phyloP scores from a whole-genome alignment of 2,888 invertebrate genomes.

The Alsophila aescularia region DNA sequence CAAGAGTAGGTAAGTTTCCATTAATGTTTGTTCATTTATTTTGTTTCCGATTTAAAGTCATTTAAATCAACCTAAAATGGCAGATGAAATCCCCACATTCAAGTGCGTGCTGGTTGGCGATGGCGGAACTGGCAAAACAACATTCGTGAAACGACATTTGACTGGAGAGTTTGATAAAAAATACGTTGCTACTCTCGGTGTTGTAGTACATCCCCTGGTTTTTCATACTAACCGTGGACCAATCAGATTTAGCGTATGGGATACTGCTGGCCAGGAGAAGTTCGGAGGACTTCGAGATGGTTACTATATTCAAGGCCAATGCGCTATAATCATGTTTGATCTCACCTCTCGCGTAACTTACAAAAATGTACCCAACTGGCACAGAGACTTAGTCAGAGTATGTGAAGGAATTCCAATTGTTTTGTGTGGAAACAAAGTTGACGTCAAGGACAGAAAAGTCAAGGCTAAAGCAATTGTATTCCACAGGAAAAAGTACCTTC shows the following conservation, averaged over 20 bases:
- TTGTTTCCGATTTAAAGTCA: slow-evolving; percentile 56
- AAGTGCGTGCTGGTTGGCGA: too few relatives aligned
- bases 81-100: too few relatives aligned
- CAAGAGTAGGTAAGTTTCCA: slow-evolving; percentile 12
- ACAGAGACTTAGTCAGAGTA: slow-evolving; percentile 98
- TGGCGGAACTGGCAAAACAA: too few relatives aligned
- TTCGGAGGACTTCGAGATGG: slow-evolving; percentile 99
- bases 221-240: slow-evolving; percentile 99
- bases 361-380: slow-evolving; percentile 99
- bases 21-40: slow-evolving; percentile 32
- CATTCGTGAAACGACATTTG: too few relatives aligned
- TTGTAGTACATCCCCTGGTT: slow-evolving; percentile 99
- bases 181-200: slow-evolving; percentile 99
- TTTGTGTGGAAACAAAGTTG: slow-evolving; percentile 99
- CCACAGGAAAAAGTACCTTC: slow-evolving; percentile 99
- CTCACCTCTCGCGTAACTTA: slow-evolving; percentile 99
- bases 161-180: slow-evolving; percentile 99
- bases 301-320: slow-evolving; percentile 99
- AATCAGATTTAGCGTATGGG: slow-evolving; percentile 99
- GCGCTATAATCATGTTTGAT: slow-evolving; percentile 99
- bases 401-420: slow-evolving; percentile 99
- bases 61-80: slow-evolving; percentile 82
- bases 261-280: slow-evolving; percentile 99
- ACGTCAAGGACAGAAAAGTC: slow-evolving; percentile 99
- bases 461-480: slow-evolving; percentile 99